Base-by-base conservation (phyloP, 1,140 invertebrate species). In the Limonius californicus region DNA sequence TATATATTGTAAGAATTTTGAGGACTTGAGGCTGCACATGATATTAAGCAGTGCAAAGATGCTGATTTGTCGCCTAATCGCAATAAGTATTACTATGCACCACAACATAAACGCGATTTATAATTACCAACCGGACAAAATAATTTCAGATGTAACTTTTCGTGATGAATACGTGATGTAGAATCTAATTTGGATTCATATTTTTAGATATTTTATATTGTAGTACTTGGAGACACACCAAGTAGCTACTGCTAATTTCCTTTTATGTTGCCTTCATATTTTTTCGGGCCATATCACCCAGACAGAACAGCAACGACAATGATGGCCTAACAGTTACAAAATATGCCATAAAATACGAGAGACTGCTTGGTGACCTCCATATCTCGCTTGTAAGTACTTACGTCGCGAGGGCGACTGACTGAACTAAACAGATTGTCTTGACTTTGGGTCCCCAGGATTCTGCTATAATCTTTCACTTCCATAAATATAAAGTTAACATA, bases 71-170 rank as follows among this genome's bases (percentile, higher is more conserved):
- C 63, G 61, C 66, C 64, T 61, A 56, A 63, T 71, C 63, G 66
- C 70, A 68, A 69, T 69, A 71, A 69, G 66, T 71, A 68, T 71
- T 67, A 70, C 54, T 59, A 53, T 61, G 58, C 20, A 19, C 45
- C 45, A 19, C 6, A 19, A 12, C 45, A 8, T 50, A 11, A 27
- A 27, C 9, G 23, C 23, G 23, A 9, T 27, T 50, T 19, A 8
- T 50, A 11, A 50, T 50, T 18, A 50, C 45, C 45, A 50, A 19
- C 16, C 16, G 19, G 20, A 50, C 16, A 18, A 50, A 50, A 19
- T 50, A 50, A 21, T 50, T 50, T 50, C 16, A 18, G 45, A 50
- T 19, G 45, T 14, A 50, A 50, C 45, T 50, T 50, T 50, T 50
- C 45, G 45, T 50, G 45, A 50, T 50, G 16, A 50, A 50, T 50